These are phyloP conservation scores for Apamea epomidion DNA, from an alignment of 2,888 invertebrate genomes.

Conservation along the genomic window DNA sequence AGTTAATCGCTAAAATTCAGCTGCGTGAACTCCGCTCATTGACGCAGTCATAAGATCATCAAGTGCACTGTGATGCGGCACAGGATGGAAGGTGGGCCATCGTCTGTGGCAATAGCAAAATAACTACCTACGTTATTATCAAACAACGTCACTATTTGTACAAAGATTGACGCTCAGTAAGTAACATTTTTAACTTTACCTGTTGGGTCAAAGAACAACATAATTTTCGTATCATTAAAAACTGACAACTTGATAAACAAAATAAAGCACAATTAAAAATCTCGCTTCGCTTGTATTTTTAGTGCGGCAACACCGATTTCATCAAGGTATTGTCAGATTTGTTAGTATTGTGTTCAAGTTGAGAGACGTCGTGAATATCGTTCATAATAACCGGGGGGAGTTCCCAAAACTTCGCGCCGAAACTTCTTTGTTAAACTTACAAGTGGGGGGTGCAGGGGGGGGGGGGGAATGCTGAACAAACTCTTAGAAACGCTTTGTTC, in stretches of 20 bases:
- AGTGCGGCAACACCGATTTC: conserved; percentile 26
- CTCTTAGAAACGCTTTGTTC: conserved; percentile 71
- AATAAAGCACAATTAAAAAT: background rate
- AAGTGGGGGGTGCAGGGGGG: conserved; percentile 35
- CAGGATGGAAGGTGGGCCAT: background rate
- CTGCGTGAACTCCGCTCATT: too few species aligned
- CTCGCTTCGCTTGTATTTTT: conserved; percentile 1
- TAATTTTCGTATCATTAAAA: conserved; percentile 12
- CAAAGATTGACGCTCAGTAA: too few species aligned
- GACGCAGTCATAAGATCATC: too few species aligned
- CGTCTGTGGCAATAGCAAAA: background rate
- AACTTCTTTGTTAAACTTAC: conserved; percentile 70
- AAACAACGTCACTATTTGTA: background rate
- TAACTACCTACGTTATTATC: too few species aligned
- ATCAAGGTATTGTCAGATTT: conserved; percentile 61
- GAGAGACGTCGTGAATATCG: conserved; percentile 60
- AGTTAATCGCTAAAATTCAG: background rate
- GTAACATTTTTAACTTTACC: background rate
- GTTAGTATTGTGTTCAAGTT: conserved; percentile 65
- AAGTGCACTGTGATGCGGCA: too few species aligned
- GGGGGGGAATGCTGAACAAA: conserved; percentile 61
- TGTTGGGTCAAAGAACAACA: background rate
- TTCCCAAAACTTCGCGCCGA: conserved; percentile 62
- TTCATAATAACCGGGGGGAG: conserved; percentile 57
- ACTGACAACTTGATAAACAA: background rate